Conservation (phyloP, 2,888 invertebrate species). For the Yponomeuta sedellus region DNA sequence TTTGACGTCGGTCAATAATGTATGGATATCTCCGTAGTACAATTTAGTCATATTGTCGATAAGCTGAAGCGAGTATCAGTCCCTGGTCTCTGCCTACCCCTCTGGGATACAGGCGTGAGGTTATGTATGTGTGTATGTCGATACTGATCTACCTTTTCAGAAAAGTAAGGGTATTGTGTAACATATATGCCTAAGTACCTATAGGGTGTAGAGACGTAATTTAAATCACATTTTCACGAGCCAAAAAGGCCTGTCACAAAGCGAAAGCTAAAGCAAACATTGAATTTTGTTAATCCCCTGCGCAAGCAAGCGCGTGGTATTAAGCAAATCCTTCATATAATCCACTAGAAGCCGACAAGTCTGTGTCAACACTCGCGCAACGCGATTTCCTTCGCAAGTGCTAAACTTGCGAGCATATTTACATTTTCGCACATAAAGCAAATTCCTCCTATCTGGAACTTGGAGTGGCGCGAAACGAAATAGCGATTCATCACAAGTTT, state of each 20-base stretch:
- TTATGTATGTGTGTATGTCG: no score
- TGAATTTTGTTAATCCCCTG: constrained; percentile 50
- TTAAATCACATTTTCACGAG: neutral
- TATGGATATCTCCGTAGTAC: no score
- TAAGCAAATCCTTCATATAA: constrained; percentile 70
- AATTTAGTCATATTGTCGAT: no score
- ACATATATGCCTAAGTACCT: neutral
- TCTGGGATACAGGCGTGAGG: no score
- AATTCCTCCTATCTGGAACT: constrained; percentile 62
- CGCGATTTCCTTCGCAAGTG: constrained; percentile 61
- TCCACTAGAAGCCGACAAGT: constrained; percentile 65
- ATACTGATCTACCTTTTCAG: no score
- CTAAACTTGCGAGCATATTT: constrained; percentile 63
- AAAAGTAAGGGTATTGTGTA: no score
- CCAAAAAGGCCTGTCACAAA: constrained; percentile 2
- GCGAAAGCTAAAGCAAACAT: constrained; percentile 48
- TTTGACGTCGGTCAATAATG: no score
- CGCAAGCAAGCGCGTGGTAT: constrained; percentile 59
- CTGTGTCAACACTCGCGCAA: constrained; percentile 64
- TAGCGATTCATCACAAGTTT: constrained; percentile 72
- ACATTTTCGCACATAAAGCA: constrained; percentile 72
- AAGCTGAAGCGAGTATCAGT: no score
- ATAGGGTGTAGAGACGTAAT: neutral
- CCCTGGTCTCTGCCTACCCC: no score
- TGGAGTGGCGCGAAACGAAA: constrained; percentile 58